Evolutionary conservation across 2,113 vertebrate genomes (phyloP).

Genomic region (Numenius arquata): DNA sequence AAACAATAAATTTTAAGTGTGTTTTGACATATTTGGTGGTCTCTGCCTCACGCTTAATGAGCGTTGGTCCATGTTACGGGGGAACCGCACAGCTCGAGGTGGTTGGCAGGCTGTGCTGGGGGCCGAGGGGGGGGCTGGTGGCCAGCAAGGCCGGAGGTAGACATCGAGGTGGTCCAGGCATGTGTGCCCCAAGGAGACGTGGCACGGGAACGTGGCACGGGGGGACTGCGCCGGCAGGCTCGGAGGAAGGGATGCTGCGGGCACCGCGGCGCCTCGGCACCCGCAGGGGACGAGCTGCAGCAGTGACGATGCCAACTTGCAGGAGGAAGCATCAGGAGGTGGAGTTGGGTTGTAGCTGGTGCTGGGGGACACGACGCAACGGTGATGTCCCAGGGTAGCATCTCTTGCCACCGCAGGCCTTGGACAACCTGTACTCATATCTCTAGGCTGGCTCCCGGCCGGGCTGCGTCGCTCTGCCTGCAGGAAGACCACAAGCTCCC

Average conservation of each 20-base stretch:
- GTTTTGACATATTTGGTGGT: slow-evolving; percentile 70
- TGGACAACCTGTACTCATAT: neutral
- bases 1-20: slow-evolving; percentile 60
- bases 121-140: neutral
- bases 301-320: fast-evolving
- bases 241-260: neutral
- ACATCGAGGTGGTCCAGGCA: neutral
- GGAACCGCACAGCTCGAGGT: slow-evolving; percentile 13
- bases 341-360: neutral
- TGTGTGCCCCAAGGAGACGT: neutral
- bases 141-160: slow-evolving; percentile 8
- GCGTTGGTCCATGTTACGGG: slow-evolving; percentile 41
- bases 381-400: neutral
- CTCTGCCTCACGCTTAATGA: slow-evolving; percentile 55
- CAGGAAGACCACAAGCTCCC: neutral
- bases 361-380: fast-evolving
- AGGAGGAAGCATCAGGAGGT: neutral
- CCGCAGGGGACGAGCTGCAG: neutral
- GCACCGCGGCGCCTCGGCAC: fast-evolving
- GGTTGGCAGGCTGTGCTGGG: slow-evolving; percentile 13
- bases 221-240: fast-evolving
- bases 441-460: neutral
- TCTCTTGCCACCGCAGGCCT: neutral
- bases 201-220: fast-evolving
- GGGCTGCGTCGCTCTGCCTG: neutral